Base-by-base conservation (phyloP, 2,888 invertebrate species). In the Craniophora ligustri region DNA sequence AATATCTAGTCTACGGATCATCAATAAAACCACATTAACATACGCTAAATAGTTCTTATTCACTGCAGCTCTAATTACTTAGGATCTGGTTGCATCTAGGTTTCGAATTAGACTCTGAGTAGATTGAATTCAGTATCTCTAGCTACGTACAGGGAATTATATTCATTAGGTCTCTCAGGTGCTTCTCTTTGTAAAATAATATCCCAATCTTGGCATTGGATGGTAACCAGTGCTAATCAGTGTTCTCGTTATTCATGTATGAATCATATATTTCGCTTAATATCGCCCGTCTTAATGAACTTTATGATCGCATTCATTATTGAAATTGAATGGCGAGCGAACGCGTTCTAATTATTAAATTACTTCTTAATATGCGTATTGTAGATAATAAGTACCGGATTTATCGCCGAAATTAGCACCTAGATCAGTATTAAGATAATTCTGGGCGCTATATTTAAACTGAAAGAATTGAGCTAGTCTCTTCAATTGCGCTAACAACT, bases 1-100 rank as follows among this genome's bases (percentile, higher is more conserved):
- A 55, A 50, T 19, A 41, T 36, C n/a, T 51, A 48, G 36, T 47
- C 26, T 65, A 30, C 26, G 31, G 15, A 41, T 36, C 19, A 26
- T 26, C 26, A 26, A n/a, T n/a, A n/a, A n/a, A n/a, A n/a, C n/a
- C 14, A 34, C 28, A 39, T 44, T 54, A 38, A 16, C 16, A 11
- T 36, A 26, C 21, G 19, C 23, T 41, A 10, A 34, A 21, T 44
- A 30, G 8, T 38, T 41, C 31, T 23, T 30, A 14, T 13, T 21
- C 1, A 23, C 3, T 45, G n/a, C 6, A 11, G 23, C 34, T 34
- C 14, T 11, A 7, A n/a, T 26, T 26, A n/a, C 26, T 26, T 23
- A 3, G 2, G 14, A 32, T 32, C 32, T 16, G 2, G 8, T 40
- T 7, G 7, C 0, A 2, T 38, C n/a, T 18, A 26, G 10, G 15